Percentiles rank a stretch among this genome's conserved stretches.
Evolutionary conservation across 2,888 invertebrate species (phyloP).

Genomic region (Nomada fabriciana): DNA sequence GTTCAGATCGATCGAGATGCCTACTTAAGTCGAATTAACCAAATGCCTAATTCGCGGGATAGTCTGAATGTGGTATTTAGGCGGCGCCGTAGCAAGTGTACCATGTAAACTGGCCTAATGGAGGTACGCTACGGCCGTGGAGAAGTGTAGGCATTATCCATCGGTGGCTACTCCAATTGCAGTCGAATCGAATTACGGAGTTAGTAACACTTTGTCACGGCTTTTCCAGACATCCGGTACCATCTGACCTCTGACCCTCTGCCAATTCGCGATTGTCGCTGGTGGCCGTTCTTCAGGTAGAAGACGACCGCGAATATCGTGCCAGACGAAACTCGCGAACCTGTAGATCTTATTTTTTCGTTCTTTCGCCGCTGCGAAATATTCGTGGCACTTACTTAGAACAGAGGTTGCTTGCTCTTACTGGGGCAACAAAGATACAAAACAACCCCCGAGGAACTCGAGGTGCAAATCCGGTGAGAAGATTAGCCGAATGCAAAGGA

Average conservation of each 20-base stretch:
- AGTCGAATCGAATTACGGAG: constrained; percentile 55
- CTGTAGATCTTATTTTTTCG: not conserved
- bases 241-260: constrained; percentile 21
- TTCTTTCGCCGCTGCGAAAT: constrained; percentile 2
- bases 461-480: constrained; percentile 60
- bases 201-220: constrained; percentile 56
- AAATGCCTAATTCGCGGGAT: constrained; percentile 56
- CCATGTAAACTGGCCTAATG: constrained; percentile 64
- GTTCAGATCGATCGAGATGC: constrained; percentile 49
- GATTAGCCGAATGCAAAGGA: constrained; percentile 71
- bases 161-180: constrained; percentile 35
- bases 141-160: constrained; percentile 42
- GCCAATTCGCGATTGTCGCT: constrained; percentile 16
- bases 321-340: not conserved
- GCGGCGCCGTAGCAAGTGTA: constrained; percentile 32
- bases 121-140: constrained; percentile 29
- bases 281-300: not conserved
- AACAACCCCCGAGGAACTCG: constrained; percentile 3
- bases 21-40: constrained; percentile 55
- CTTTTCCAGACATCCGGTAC: constrained; percentile 31
- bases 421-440: constrained; percentile 20
- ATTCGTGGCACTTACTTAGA: constrained; percentile 45
- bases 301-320: constrained; percentile 14
- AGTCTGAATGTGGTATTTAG: constrained; percentile 59
- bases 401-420: constrained; percentile 16